Conservation (phyloP, 2,113 vertebrate species). For the Menidia beryllina region DNA sequence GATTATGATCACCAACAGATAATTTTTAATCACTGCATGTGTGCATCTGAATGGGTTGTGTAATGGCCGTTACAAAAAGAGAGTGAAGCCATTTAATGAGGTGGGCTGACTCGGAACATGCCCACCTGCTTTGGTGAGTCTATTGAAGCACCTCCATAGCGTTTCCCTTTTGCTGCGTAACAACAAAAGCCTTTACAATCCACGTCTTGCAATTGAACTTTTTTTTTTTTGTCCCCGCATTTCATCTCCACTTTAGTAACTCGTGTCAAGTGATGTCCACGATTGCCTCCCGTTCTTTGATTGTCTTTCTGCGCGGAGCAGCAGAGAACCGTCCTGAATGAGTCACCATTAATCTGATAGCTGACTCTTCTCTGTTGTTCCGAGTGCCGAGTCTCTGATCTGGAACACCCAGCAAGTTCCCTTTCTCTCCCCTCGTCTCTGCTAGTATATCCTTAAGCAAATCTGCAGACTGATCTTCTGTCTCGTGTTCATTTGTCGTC, state of each 20-base stretch:
- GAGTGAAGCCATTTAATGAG: conserved; percentile 81
- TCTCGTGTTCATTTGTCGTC: conserved; percentile 78
- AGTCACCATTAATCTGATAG: conserved; percentile 76
- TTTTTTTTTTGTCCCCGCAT: conserved; percentile 70
- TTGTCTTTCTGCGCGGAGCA: conserved; percentile 72
- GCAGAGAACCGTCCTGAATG: conserved; percentile 59
- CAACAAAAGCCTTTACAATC: conserved; percentile 79
- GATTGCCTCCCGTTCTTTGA: conserved; percentile 66
- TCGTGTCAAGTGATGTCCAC: conserved; percentile 73
- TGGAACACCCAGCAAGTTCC: conserved; percentile 79
- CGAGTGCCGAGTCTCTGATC: conserved; percentile 69
- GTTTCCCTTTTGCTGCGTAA: conserved; percentile 79
- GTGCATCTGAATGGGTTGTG: conserved; percentile 82
- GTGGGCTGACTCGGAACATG: conserved; percentile 80
- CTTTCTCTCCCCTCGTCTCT: conserved; percentile 66
- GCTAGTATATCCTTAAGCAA: conserved; percentile 80
- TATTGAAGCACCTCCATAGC: conserved; percentile 77
- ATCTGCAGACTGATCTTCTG: conserved; percentile 76
- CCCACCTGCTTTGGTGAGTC: conserved; percentile 80
- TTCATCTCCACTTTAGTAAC: conserved; percentile 77
- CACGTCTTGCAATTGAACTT: conserved; percentile 79
- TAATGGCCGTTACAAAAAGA: conserved; percentile 79
- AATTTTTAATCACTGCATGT: conserved; percentile 83
- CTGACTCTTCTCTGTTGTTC: conserved; percentile 66
- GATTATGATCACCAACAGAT: conserved; percentile 83